Evolutionary conservation across 2,888 invertebrate genomes (phyloP).

Genomic region (Encarsia formosa): DNA sequence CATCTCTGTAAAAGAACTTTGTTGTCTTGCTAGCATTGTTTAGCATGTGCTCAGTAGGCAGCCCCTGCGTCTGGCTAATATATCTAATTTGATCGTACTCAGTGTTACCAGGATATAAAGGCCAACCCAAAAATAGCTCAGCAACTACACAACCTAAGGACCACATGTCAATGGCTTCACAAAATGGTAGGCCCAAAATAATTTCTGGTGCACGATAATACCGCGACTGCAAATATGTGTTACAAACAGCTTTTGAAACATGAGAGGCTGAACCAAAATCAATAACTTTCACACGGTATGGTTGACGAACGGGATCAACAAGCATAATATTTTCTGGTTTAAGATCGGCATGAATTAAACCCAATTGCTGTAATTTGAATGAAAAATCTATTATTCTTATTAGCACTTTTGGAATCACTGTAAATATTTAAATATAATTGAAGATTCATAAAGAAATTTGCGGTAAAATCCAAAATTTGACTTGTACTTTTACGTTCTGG

Average conservation of each 20-base stretch:
- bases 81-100: conserved; percentile 99
- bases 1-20: conserved; percentile 96
- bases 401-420: too few relatives aligned
- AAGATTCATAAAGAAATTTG: too few relatives aligned
- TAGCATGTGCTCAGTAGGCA: conserved; percentile 97
- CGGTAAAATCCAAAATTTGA: too few relatives aligned
- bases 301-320: conserved; percentile 96
- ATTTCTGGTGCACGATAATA: conserved; percentile 98
- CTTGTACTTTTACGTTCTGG: too few relatives aligned
- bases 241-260: conserved; percentile 98
- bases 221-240: conserved; percentile 97
- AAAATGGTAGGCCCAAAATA: conserved; percentile 95
- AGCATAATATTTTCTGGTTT: conserved; percentile 99
- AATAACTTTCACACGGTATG: conserved; percentile 98
- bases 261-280: conserved; percentile 99
- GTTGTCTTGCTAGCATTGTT: conserved; percentile 96
- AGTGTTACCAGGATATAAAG: conserved; percentile 96
- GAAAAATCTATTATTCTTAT: too few relatives aligned
- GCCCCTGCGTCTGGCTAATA: conserved; percentile 94
- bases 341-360: conserved; percentile 97
- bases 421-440: too few relatives aligned
- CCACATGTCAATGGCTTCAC: conserved; percentile 99
- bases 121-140: conserved; percentile 98
- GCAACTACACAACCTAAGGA: conserved; percentile 99
- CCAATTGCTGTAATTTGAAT: conserved; percentile 91